Evolutionary conservation across 2,113 vertebrate genomes (phyloP), one percentile per base, ranked within the genome.

Genomic region (Pleuronectes platessa): DNA sequence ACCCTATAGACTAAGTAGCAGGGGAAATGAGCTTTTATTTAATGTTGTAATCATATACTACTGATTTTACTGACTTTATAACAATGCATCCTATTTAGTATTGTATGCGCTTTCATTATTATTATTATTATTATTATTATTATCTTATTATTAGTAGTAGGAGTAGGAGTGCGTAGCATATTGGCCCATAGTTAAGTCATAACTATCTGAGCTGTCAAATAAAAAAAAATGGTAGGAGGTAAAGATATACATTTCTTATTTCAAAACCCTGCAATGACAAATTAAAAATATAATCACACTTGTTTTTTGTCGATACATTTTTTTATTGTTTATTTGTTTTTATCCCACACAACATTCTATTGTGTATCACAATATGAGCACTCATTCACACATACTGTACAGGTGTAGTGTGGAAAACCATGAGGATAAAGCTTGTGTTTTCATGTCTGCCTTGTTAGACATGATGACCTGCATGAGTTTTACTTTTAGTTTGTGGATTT

Each of bases 221-320:
- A 18, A 53, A 53, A 10, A 5, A n/a, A 5, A 53, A 53, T n/a
- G 6, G 17, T 53, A 5, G 6, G 18, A 53, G 49, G 21, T 4
- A 58, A 58, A 58, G 21, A 23, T 21, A 13, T 2, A 56, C 11
- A 23, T 55, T 55, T 40, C n/a, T 7, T 40, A 23, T 55, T 37
- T 68, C 49, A 56, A 40, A 63, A 2, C 7, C 5, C 5, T 68
- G 62, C 18, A 51, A 71, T 71, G 1, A 20, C 18, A 31, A 49
- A 49, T 17, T 1, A 68, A 45, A 61, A 40, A 37, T 35, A 75
- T 58, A 75, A 51, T 53, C 18, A 78, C 60, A 37, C 56, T 62
- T 23, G 8, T 49, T 55, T 15, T 21, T 77, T 65, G 62, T 54
- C 64, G 18, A 70, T 24, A 21, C 24, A 74, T 1, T 54, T 42